Conservation (phyloP, 1,140 invertebrate genomes). For the Adoxophyes honmai region DNA sequence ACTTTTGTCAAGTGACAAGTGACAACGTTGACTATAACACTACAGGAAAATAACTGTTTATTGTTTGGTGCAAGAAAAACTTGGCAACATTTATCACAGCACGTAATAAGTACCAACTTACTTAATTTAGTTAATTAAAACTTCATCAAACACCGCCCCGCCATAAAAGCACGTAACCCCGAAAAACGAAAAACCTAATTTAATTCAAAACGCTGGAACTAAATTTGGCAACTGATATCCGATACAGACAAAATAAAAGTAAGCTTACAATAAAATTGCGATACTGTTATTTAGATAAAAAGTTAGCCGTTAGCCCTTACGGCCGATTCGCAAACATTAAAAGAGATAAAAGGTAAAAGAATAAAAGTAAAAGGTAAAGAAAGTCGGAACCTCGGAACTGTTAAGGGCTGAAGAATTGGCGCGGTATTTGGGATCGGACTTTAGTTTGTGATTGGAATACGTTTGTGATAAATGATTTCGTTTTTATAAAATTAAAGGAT, state of each 20-base stretch:
- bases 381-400: conserved; percentile 12
- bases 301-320: conserved; percentile 45
- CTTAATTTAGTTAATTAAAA: no score
- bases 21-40: no score
- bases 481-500: no score
- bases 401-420: conserved; percentile 15
- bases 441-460: conserved; percentile 3
- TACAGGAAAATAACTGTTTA: no score
- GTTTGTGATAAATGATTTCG: neutral
- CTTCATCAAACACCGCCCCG: no score
- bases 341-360: conserved; percentile 1
- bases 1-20: no score
- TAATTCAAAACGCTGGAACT: conserved; percentile 4
- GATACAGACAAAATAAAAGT: conserved; percentile 48
- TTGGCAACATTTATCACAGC: no score
- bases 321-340: conserved; percentile 22
- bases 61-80: no score
- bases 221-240: conserved; percentile 10
- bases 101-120: no score
- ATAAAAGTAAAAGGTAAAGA: conserved; percentile 5
- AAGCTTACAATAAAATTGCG: conserved; percentile 55
- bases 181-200: conserved; percentile 1
- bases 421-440: neutral
- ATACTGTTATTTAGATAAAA: conserved; percentile 58
- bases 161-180: neutral